phyloP scores from a whole-genome alignment of 2,797 vertebrate species.

The Eulemur albifrons region DNA sequence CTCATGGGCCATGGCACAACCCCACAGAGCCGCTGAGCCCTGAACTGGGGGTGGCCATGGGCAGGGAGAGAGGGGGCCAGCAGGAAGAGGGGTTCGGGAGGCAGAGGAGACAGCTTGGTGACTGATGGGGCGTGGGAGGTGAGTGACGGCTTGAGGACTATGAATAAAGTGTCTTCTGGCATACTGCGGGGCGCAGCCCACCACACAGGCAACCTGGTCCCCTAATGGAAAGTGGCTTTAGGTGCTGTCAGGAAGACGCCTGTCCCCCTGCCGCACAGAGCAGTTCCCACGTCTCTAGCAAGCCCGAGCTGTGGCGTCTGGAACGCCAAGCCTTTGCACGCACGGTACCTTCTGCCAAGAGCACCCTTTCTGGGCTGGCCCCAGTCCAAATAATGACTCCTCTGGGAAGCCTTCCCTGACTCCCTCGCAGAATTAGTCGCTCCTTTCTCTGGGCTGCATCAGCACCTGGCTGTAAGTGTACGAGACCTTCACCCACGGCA shows the following conservation, averaged over 20 bases:
- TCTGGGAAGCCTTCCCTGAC: not conserved
- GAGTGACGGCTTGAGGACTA: not conserved
- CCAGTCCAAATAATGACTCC: not conserved
- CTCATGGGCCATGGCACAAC: not conserved
- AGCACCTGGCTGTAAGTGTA: not conserved
- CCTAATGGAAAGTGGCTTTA: not conserved
- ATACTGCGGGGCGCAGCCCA: not conserved
- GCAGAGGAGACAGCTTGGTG: not conserved
- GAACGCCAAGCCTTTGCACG: accelerated
- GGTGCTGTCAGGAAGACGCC: not conserved
- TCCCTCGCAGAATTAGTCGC: not conserved
- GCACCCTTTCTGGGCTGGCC: too few relatives aligned
- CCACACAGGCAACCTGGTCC: not conserved
- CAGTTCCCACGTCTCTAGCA: not conserved
- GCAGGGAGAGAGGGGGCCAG: not conserved
- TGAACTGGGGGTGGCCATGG: not conserved
- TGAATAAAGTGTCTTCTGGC: not conserved
- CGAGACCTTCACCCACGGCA: accelerated
- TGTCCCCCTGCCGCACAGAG: not conserved
- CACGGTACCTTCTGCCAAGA: not conserved
- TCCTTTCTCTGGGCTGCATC: not conserved
- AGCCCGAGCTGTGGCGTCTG: not conserved
- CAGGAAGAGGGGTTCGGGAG: not conserved
- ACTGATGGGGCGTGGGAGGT: constrained; percentile 56
- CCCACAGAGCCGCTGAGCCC: not conserved